A percentile compares a stretch with the other conserved stretches of the same genome.
Conservation (phyloP, 2,888 invertebrate genomes). For the Tachina grossa region DNA sequence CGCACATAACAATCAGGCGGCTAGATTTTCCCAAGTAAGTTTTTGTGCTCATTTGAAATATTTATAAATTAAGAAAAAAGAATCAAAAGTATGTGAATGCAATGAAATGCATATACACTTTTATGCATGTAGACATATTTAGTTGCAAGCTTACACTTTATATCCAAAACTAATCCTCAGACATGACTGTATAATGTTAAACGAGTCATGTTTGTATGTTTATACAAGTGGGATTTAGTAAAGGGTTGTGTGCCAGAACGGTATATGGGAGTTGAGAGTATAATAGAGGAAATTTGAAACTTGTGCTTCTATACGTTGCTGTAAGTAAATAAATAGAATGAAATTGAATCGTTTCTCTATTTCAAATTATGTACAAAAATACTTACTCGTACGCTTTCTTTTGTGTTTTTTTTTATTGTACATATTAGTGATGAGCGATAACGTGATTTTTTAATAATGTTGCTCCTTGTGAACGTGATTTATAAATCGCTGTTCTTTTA, state of each 20-base stretch:
- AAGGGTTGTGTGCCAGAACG: background rate
- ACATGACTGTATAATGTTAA: slow-evolving; percentile 49
- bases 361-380: too few relatives aligned
- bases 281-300: slow-evolving; percentile 31
- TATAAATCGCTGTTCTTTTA: too few relatives aligned
- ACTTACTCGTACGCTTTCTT: too few relatives aligned
- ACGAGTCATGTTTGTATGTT: slow-evolving; percentile 3
- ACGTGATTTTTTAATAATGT: too few relatives aligned
- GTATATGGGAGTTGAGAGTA: background rate
- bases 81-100: background rate
- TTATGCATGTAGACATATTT: background rate
- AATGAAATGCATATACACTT: background rate
- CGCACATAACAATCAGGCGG: background rate
- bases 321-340: too few relatives aligned
- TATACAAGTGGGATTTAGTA: background rate
- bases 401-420: too few relatives aligned
- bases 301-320: too few relatives aligned
- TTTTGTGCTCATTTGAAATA: background rate
- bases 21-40: background rate
- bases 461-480: too few relatives aligned
- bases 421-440: too few relatives aligned
- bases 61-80: background rate
- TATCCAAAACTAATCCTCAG: slow-evolving; percentile 48
- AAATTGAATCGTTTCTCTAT: too few relatives aligned
- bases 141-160: slow-evolving; percentile 34